Conservation (phyloP, 2,888 invertebrate species). For the Nyleta sp. region DNA sequence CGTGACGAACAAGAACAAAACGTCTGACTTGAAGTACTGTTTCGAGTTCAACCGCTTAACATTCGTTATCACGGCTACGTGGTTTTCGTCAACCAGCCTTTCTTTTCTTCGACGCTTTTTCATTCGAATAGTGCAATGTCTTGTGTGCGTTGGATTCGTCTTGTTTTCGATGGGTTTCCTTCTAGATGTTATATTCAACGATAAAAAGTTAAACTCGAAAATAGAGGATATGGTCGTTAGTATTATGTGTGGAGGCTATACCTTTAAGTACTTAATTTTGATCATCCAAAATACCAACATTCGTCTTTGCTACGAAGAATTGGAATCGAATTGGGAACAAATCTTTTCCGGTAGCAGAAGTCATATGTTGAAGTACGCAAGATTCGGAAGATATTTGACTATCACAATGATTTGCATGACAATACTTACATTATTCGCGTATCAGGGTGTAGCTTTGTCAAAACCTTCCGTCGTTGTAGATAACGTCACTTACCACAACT, state of each 20-base stretch:
- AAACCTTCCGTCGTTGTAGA: too few species aligned
- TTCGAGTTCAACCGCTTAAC: background rate
- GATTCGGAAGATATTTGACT: background rate
- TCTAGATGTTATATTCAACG: background rate
- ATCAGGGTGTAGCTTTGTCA: too few species aligned
- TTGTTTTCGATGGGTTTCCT: background rate
- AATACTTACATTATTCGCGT: too few species aligned
- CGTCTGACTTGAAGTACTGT: background rate
- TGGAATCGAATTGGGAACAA: conserved; percentile 7
- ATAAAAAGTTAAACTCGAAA: background rate
- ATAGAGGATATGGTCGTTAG: background rate
- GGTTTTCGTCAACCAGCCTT: background rate
- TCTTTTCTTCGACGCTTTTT: background rate
- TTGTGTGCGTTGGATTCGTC: background rate
- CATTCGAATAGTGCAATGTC: background rate
- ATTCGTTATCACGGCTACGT: background rate
- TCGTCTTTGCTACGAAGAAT: background rate
- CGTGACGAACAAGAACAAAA: background rate
- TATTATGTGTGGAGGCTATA: background rate
- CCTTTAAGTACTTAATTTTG: background rate
- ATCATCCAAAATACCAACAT: background rate
- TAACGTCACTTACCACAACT: too few species aligned
- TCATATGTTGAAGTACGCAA: conserved; percentile 9
- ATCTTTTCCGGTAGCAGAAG: conserved; percentile 16
- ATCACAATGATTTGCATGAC: too few species aligned